A percentile compares a stretch with the other conserved stretches of the same genome.
Evolutionary conservation across 2,888 invertebrate genomes (phyloP).

Genomic region (Machimus atricapillus): DNA sequence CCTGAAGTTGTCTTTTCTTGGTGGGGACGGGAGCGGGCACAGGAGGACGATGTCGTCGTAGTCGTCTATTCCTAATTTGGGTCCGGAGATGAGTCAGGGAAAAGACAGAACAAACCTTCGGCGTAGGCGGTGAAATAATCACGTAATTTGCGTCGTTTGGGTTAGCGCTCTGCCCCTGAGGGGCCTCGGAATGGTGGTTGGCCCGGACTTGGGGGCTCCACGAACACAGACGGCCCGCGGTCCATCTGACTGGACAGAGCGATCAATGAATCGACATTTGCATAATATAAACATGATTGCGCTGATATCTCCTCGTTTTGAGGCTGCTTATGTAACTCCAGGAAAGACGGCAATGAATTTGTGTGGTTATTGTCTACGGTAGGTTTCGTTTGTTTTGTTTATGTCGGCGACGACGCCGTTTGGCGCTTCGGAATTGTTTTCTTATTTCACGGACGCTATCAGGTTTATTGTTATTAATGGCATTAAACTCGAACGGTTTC

Average conservation of each 20-base stretch:
- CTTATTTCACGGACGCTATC: not conserved
- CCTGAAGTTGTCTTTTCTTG: not conserved
- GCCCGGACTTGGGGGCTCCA: not conserved
- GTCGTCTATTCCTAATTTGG: slow-evolving; percentile 6
- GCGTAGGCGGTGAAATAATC: not conserved
- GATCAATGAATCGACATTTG: not conserved
- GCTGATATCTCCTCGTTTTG: not conserved
- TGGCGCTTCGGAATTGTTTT: not conserved
- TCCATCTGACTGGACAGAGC: not conserved
- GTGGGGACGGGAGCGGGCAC: not conserved
- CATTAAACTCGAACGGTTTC: not conserved
- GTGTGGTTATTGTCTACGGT: not conserved
- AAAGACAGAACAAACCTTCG: not conserved
- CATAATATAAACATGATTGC: not conserved
- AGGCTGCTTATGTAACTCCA: not conserved
- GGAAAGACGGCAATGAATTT: not conserved
- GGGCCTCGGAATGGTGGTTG: not conserved
- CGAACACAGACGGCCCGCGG: not conserved
- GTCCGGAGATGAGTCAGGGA: not conserved
- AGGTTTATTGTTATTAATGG: not conserved
- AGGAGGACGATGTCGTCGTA: not conserved
- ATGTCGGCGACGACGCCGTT: not conserved
- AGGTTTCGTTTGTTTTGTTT: not conserved
- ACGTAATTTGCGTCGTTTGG: not conserved
- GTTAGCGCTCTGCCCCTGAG: not conserved